Conservation (phyloP, 2,113 vertebrate species). For the Aplodontia rufa region DNA sequence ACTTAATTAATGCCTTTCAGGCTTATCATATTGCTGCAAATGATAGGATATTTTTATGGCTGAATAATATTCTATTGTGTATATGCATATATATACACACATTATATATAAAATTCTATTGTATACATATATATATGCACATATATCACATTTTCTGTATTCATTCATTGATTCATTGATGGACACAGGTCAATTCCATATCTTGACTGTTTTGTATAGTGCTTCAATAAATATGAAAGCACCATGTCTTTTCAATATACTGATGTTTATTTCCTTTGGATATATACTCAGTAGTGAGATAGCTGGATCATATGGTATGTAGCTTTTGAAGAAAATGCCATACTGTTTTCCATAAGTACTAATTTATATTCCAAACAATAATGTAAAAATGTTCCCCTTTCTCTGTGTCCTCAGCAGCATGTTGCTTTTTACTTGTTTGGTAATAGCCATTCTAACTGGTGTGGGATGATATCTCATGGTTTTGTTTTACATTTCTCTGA, state of each 20-base stretch:
- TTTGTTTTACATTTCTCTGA: neutral
- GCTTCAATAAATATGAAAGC: neutral
- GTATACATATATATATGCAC: neutral
- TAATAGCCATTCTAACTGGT: neutral
- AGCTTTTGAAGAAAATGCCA: neutral
- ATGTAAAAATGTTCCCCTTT: neutral
- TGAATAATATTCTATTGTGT: neutral
- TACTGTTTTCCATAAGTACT: neutral
- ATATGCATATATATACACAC: neutral
- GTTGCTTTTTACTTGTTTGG: neutral
- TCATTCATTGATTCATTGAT: neutral
- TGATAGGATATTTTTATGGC: neutral
- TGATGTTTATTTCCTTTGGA: neutral
- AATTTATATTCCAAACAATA: neutral
- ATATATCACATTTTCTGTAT: neutral
- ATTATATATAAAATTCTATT: neutral
- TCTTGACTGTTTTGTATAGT: neutral
- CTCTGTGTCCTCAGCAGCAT: neutral
- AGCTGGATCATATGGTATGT: neutral
- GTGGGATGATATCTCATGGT: neutral
- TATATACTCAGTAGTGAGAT: neutral
- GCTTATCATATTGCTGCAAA: neutral
- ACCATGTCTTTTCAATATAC: neutral
- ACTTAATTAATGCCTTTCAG: neutral
- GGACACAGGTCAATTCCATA: neutral